These are phyloP conservation scores for Ichneumon xanthorius DNA, from an alignment of 2,888 invertebrate species.

Conservation along the genomic window DNA sequence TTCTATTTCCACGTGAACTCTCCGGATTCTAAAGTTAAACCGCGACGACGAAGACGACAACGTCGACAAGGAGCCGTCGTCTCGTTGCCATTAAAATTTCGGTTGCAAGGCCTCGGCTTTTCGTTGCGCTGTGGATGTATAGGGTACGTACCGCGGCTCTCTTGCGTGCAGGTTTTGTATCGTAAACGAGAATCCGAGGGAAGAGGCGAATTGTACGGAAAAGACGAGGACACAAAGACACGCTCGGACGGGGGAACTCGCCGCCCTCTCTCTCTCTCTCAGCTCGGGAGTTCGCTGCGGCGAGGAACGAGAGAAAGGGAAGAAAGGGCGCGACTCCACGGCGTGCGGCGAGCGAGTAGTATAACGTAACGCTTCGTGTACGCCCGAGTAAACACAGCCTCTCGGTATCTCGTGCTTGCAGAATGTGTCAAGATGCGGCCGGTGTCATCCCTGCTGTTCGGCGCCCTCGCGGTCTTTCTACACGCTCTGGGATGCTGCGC, in stretches of 20 bases:
- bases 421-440: constrained; percentile 84
- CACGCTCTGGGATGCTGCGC: constrained; percentile 75
- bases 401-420: constrained; percentile 75
- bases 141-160: background rate
- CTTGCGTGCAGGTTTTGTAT: background rate
- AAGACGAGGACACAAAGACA: constrained; percentile 23
- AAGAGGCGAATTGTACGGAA: background rate
- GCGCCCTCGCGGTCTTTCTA: constrained; percentile 76
- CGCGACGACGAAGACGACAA: constrained; percentile 57
- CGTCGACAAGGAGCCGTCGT: constrained; percentile 51
- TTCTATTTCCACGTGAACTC: constrained; percentile 83
- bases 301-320: constrained; percentile 41
- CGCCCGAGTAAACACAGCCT: constrained; percentile 58
- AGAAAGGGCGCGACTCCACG: constrained; percentile 31
- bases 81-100: constrained; percentile 63
- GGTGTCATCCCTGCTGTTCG: constrained; percentile 79
- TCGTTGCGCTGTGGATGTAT: constrained; percentile 13
- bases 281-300: background rate
- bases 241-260: background rate
- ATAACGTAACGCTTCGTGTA: constrained; percentile 57
- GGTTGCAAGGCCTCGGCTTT: constrained; percentile 13
- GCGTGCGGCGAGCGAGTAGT: constrained; percentile 32
- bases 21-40: constrained; percentile 82
- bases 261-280: background rate
- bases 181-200: constrained; percentile 1